These are phyloP conservation scores for Amphiura filiformis DNA, from an alignment of 35 echinoderm and acorn worm species.

Conservation along the genomic window DNA sequence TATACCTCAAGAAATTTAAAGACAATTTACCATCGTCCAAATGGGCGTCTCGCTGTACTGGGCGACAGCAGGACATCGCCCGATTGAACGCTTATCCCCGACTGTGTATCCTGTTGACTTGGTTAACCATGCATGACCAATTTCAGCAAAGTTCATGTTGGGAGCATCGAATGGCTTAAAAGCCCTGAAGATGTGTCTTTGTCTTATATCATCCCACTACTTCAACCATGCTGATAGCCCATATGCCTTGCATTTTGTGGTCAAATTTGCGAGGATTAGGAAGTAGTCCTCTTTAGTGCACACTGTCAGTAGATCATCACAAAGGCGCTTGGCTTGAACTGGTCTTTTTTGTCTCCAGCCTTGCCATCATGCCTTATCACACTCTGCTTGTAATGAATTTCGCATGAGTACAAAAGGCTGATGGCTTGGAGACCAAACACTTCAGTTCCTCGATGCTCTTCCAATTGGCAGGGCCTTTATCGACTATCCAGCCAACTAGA, in stretches of 20 bases:
- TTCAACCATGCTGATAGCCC: background rate
- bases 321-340: background rate
- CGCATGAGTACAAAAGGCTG: background rate
- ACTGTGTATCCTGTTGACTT: constrained; percentile 3
- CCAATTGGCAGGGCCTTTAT: background rate
- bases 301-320: background rate
- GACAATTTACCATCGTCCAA: no score
- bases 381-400: background rate
- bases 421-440: background rate
- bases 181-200: constrained; percentile 11
- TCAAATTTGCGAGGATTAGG: background rate
- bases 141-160: background rate
- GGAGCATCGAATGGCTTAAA: constrained; percentile 20
- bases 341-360: background rate
- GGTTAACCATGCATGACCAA: background rate
- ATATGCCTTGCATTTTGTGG: background rate
- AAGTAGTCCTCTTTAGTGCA: background rate
- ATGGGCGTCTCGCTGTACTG: no score
- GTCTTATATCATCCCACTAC: background rate
- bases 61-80: no score
- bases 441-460: background rate
- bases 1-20: no score
- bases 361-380: background rate
- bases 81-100: no score
- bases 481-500: background rate